These are phyloP conservation scores for Desmophyllum pertusum DNA, from an alignment of 92 coral and sea anemone species.

Conservation along the genomic window DNA sequence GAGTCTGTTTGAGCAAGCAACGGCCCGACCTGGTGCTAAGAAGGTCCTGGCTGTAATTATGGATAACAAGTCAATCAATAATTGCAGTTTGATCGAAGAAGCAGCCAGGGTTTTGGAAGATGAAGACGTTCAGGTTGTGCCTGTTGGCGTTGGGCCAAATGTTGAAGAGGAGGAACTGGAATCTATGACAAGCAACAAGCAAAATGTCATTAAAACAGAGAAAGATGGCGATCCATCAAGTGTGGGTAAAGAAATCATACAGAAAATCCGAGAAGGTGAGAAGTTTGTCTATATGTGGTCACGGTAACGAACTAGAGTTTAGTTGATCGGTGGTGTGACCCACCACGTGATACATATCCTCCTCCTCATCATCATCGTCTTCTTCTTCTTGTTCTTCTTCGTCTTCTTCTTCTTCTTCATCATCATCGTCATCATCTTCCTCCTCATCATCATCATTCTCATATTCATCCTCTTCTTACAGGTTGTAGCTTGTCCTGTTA, in stretches of 20 bases:
- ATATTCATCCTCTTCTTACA: neutral
- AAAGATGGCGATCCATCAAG: conserved; percentile 56
- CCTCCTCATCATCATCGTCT: neutral
- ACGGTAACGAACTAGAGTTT: neutral
- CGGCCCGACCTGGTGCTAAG: conserved; percentile 49
- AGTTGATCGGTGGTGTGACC: neutral
- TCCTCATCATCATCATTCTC: neutral
- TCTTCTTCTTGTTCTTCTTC: neutral
- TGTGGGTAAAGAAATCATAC: conserved; percentile 57
- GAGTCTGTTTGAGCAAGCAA: conserved; percentile 44
- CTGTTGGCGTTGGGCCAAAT: conserved; percentile 77
- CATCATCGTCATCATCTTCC: neutral
- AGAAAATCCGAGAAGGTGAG: conserved; percentile 24
- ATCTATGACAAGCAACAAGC: conserved; percentile 42
- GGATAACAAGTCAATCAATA: conserved; percentile 66
- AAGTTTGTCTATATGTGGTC: neutral
- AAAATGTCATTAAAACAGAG: conserved; percentile 51
- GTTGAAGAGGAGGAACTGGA: conserved; percentile 64
- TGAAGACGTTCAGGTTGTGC: conserved; percentile 64
- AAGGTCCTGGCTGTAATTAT: conserved; percentile 73
- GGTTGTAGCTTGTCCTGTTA: too few species aligned
- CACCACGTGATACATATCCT: neutral
- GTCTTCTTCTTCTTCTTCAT: neutral
- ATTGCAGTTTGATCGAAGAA: conserved; percentile 42
- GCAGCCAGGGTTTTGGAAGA: conserved; percentile 63